Base-by-base conservation (phyloP, 2,888 invertebrate species). In the Stenolophus ochropezus region DNA sequence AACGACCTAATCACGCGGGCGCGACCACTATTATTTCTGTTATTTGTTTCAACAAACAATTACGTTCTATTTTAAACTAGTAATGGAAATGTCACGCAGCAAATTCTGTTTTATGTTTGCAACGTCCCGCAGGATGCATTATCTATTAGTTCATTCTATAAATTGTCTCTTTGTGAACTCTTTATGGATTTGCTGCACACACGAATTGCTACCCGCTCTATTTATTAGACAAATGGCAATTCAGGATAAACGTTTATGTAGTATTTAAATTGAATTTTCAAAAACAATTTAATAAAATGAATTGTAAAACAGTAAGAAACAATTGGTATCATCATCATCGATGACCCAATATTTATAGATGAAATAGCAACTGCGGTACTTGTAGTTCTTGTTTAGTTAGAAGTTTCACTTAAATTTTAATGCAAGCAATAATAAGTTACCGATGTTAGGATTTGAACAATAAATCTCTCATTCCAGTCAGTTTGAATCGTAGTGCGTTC, bases 51-150 rank as follows among this genome's bases (percentile, higher is more conserved):
- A 56, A 21, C 56, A 56, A 56, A 56, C 56, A 56, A 56, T 56
- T 56, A 56, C 56, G 11, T 56, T 56, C 61, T 25, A 27, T 61
- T 61, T 61, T 61, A 27, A 61, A 61, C 61, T 61, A 61, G 14
- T 61, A 61, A 61, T 61, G 61, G 27, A 61, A 61, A 61, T 61
- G 61, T 61, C 61, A 61, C 61, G 61, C 27, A 61, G 27, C 61
- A 61, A 61, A 61, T 27, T 21, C 25, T 61, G 61, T 27, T 61
- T 61, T 61, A 61, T 61, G 61, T 61, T 61, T 27, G 23, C 23
- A 23, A 27, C 14, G 61, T 23, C 61, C 61, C 23, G 25, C 14
- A 5, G 27, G 21, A 61, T 20, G 25, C 23, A 27, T 61, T 61
- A 61, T 61, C 61, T 27, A 61, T 61, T 61, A 61, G 56, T 61